Evolutionary conservation across 2,888 invertebrate species (phyloP).

Genomic region (Axea sp.): DNA sequence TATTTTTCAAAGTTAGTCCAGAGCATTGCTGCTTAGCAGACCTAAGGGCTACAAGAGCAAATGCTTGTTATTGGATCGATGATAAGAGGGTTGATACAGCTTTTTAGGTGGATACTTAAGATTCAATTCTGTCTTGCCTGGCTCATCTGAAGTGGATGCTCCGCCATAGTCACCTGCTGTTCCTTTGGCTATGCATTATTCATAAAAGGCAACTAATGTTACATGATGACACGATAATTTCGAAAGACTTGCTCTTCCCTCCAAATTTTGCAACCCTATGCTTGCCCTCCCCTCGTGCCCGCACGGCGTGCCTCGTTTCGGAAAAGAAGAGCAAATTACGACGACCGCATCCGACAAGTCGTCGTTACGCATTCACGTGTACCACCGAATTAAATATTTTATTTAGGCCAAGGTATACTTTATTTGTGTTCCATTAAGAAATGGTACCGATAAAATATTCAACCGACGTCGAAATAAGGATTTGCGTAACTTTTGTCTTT

Average conservation of each 20-base stretch:
- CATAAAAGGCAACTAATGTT: slow-evolving; percentile 76
- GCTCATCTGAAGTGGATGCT: slow-evolving; percentile 77
- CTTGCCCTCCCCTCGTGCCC: neutral
- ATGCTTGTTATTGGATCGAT: slow-evolving; percentile 67
- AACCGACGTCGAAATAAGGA: slow-evolving; percentile 8
- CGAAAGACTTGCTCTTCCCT: slow-evolving; percentile 50
- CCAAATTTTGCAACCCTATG: slow-evolving; percentile 3
- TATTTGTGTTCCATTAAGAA: slow-evolving; percentile 16
- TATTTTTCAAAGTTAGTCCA: slow-evolving; percentile 41
- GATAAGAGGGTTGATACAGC: slow-evolving; percentile 71
- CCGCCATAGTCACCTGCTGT: slow-evolving; percentile 75
- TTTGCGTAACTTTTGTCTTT: slow-evolving; percentile 11
- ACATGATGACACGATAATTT: slow-evolving; percentile 57
- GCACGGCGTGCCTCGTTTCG: too few relatives aligned
- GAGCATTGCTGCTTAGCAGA: slow-evolving; percentile 45
- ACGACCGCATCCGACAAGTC: neutral
- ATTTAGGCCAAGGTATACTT: slow-evolving; percentile 29
- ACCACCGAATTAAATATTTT: slow-evolving; percentile 19
- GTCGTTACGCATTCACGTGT: slow-evolving; percentile 9
- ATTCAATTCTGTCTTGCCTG: slow-evolving; percentile 78
- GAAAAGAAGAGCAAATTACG: slow-evolving; percentile 55
- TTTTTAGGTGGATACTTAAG: slow-evolving; percentile 74
- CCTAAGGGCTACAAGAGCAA: slow-evolving; percentile 61
- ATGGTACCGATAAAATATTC: slow-evolving; percentile 13
- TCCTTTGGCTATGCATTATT: slow-evolving; percentile 77